A percentile compares a stretch with the other conserved stretches of the same genome.
Conservation (phyloP, 2,797 vertebrate genomes). For the Nothura maculosa region DNA sequence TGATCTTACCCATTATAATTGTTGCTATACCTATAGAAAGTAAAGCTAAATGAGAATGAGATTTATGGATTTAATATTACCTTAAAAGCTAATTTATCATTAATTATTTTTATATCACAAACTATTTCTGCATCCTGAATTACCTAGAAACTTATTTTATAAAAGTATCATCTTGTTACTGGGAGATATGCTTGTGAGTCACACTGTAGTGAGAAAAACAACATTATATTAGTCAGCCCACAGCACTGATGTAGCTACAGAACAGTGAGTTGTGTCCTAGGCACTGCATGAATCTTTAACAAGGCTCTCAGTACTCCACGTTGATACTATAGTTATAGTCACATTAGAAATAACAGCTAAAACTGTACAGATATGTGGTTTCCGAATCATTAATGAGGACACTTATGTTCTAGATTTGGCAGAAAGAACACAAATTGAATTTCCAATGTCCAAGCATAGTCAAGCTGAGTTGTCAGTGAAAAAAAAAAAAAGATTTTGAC, state of each 20-base stretch:
- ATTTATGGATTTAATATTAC: background rate
- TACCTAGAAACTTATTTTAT: background rate
- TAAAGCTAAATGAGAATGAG: background rate
- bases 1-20: background rate
- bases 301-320: conserved; percentile 16
- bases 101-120: background rate
- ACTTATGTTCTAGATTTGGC: conserved; percentile 25
- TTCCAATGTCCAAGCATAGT: background rate
- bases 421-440: conserved; percentile 55
- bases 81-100: background rate
- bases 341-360: conserved; percentile 39
- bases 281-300: conserved; percentile 67
- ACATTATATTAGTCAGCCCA: conserved; percentile 18
- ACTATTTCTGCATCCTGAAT: background rate
- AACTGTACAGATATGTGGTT: background rate
- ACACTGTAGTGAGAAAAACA: conserved; percentile 9
- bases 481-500: conserved; percentile 42
- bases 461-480: conserved; percentile 35
- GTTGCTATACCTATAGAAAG: background rate
- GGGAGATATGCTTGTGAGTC: background rate
- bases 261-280: background rate
- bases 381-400: conserved; percentile 56
- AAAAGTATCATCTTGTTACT: background rate
- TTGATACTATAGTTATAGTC: conserved; percentile 4
- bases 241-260: background rate